A percentile compares a stretch with the other conserved stretches of the same genome.
Evolutionary conservation across 2,113 vertebrate genomes (phyloP).

Genomic region (Halichoeres trimaculatus): DNA sequence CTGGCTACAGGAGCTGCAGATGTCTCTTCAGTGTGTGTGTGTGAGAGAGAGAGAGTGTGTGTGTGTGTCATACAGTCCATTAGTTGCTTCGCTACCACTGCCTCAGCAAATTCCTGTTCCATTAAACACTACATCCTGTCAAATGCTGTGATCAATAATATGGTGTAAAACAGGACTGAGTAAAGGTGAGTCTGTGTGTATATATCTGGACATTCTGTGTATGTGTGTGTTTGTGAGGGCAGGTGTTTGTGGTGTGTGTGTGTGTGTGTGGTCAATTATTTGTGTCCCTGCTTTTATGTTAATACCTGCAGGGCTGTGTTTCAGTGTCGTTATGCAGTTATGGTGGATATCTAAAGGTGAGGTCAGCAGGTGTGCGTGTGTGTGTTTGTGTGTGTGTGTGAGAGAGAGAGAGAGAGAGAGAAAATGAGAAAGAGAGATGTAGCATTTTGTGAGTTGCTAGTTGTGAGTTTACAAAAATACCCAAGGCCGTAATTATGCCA

Average conservation of each 20-base stretch:
- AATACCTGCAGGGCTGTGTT: slow-evolving; percentile 15
- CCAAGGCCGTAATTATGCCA: no score
- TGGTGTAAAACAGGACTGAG: slow-evolving; percentile 15
- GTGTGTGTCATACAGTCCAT: slow-evolving; percentile 47
- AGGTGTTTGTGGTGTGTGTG: slow-evolving; percentile 3
- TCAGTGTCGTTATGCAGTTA: slow-evolving; percentile 8
- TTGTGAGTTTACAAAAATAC: no score
- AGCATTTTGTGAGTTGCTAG: no score
- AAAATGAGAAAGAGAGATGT: no score
- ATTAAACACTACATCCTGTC: slow-evolving; percentile 63
- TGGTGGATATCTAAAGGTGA: slow-evolving; percentile 15
- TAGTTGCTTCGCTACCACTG: slow-evolving; percentile 33
- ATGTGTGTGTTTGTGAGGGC: slow-evolving; percentile 16
- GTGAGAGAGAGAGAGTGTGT: slow-evolving; percentile 27
- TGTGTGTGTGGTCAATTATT: slow-evolving; percentile 14
- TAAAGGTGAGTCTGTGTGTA: slow-evolving; percentile 9
- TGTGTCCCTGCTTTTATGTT: slow-evolving; percentile 16
- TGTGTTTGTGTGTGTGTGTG: background rate
- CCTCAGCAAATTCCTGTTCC: slow-evolving; percentile 58
- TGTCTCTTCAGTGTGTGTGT: slow-evolving; percentile 40
- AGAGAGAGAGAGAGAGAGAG: no score
- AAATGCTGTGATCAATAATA: slow-evolving; percentile 58
- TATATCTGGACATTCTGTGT: background rate
- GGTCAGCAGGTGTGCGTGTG: background rate
- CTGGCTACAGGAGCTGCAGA: slow-evolving; percentile 44